These are phyloP conservation scores for Noctua janthe DNA, from an alignment of 2,888 invertebrate genomes.

Conservation along the genomic window DNA sequence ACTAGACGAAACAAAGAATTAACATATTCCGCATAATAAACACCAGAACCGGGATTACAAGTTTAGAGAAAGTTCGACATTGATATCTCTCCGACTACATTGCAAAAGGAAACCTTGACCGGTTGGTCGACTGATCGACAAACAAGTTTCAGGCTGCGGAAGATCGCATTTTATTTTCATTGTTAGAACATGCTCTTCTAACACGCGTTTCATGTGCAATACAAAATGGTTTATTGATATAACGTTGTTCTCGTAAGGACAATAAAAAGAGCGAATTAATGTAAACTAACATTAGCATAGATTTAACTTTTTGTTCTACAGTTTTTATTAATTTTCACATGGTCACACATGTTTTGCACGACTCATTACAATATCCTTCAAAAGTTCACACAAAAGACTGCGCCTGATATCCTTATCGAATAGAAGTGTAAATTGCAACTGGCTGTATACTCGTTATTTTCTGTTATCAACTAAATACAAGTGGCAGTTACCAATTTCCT, in stretches of 20 bases:
- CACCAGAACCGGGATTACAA: constrained; percentile 58
- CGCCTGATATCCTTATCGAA: constrained; percentile 37
- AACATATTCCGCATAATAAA: constrained; percentile 57
- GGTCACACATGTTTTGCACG: neutral
- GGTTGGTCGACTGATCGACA: constrained; percentile 62
- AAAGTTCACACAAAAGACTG: constrained; percentile 14
- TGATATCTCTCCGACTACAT: constrained; percentile 59
- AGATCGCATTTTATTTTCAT: constrained; percentile 60
- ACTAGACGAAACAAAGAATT: constrained; percentile 56
- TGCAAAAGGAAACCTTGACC: constrained; percentile 70
- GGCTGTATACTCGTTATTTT: constrained; percentile 50
- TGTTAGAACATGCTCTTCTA: constrained; percentile 37
- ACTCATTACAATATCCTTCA: constrained; percentile 7
- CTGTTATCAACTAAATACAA: constrained; percentile 50
- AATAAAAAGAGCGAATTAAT: constrained; percentile 14
- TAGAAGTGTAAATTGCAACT: constrained; percentile 29
- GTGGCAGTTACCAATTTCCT: constrained; percentile 70
- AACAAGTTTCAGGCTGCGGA: constrained; percentile 66
- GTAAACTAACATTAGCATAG: neutral
- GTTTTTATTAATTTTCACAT: constrained; percentile 18
- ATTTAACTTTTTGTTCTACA: neutral
- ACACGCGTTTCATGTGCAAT: constrained; percentile 39
- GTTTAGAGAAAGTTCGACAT: constrained; percentile 68
- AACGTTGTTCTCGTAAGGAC: neutral
- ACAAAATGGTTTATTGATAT: neutral